Evolutionary conservation across 2,113 vertebrate species (phyloP).

Genomic region (Bufo bufo): DNA sequence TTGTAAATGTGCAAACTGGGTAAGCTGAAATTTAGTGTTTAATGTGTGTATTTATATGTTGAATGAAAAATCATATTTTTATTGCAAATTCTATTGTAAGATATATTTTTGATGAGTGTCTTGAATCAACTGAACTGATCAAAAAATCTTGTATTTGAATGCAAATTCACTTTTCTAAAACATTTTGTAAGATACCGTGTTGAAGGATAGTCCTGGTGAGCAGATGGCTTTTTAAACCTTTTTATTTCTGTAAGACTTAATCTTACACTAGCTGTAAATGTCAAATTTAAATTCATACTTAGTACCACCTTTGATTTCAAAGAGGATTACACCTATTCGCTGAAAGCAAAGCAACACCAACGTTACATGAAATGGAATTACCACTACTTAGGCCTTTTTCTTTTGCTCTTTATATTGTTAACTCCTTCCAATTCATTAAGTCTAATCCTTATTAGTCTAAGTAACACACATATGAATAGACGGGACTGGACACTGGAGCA

Average conservation of each 20-base stretch:
- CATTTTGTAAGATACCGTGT: background rate
- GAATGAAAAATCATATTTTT: too few species aligned
- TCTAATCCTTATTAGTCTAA: constrained; percentile 92
- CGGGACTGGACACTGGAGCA: constrained; percentile 78
- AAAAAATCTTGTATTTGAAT: background rate
- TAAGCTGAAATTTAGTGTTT: background rate
- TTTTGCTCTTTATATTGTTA: constrained; percentile 90
- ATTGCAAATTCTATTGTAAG: background rate
- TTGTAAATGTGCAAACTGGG: background rate
- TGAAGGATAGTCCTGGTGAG: constrained; percentile 60
- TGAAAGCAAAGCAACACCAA: constrained; percentile 74
- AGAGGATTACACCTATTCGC: constrained; percentile 94
- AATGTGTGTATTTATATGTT: background rate
- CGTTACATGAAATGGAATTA: constrained; percentile 90
- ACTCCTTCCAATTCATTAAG: constrained; percentile 98
- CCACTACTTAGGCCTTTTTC: constrained; percentile 84
- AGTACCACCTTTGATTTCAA: constrained; percentile 97
- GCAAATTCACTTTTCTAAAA: constrained; percentile 53
- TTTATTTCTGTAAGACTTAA: constrained; percentile 75
- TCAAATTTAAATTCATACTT: constrained; percentile 95
- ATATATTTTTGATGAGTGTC: background rate
- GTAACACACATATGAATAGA: constrained; percentile 86
- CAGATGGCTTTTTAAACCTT: constrained; percentile 80
- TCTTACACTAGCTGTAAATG: constrained; percentile 78
- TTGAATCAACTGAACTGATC: background rate